A percentile compares a stretch with the other conserved stretches of the same genome.
phyloP scores from a whole-genome alignment of 2,888 invertebrate genomes.

The Tryphoninae sp. region DNA sequence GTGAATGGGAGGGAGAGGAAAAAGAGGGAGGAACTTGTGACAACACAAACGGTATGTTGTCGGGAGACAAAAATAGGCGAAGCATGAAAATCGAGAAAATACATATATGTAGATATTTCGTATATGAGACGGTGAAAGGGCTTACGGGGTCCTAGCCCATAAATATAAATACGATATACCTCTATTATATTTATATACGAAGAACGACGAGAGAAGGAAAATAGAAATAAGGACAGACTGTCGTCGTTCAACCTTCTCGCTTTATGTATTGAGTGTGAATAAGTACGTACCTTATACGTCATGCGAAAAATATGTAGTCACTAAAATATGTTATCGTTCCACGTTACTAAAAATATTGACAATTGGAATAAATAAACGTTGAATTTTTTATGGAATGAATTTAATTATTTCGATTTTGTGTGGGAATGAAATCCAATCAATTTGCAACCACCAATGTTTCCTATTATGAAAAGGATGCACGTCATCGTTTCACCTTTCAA shows the following conservation, averaged over 20 bases:
- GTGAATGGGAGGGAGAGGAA: slow-evolving; percentile 6
- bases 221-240: slow-evolving; percentile 27
- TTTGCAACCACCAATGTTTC: neutral
- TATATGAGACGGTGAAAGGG: slow-evolving; percentile 29
- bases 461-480: neutral
- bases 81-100: slow-evolving; percentile 3
- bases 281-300: neutral
- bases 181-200: neutral
- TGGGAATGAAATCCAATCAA: neutral
- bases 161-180: too few species aligned
- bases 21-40: slow-evolving; percentile 8
- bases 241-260: slow-evolving; percentile 17
- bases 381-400: neutral
- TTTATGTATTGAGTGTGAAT: neutral
- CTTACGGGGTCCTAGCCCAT: neutral
- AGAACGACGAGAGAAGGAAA: slow-evolving; percentile 25
- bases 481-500: neutral
- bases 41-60: neutral
- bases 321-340: neutral
- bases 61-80: slow-evolving; percentile 3
- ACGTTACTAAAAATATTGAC: neutral
- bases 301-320: neutral
- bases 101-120: neutral
- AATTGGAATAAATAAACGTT: neutral
- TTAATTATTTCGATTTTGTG: neutral